phyloP scores from a whole-genome alignment of 2,113 vertebrate genomes.

The Sebastes fasciatus region DNA sequence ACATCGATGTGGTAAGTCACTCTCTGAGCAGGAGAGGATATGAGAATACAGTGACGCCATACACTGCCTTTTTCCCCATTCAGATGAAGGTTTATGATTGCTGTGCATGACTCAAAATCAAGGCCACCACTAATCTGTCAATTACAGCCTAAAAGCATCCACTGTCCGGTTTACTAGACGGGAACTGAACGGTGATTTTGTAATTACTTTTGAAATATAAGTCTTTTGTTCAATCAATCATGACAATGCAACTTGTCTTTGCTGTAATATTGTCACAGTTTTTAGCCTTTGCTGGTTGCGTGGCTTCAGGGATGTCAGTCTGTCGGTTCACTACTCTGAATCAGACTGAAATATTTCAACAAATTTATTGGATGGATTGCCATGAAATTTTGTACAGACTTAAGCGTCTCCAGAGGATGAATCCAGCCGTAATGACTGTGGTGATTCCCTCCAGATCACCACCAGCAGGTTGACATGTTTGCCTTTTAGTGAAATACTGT shows the following conservation, averaged over 20 bases:
- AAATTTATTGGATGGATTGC: not conserved
- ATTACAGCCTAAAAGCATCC: conserved; percentile 64
- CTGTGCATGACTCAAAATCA: conserved; percentile 63
- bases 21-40: conserved; percentile 37
- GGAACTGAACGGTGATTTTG: conserved; percentile 37
- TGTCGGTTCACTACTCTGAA: not conserved
- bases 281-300: conserved; percentile 9
- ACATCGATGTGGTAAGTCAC: conserved; percentile 40
- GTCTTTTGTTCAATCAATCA: conserved; percentile 22
- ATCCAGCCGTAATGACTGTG: not conserved
- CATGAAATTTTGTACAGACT: not conserved
- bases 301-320: not conserved
- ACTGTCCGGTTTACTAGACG: conserved; percentile 32
- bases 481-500: conserved; percentile 3
- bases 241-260: not conserved
- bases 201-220: conserved; percentile 40
- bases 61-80: conserved; percentile 34
- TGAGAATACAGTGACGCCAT: conserved; percentile 8
- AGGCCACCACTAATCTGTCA: conserved; percentile 73
- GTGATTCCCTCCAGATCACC: not conserved
- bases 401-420: not conserved
- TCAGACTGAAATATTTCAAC: not conserved
- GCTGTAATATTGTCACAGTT: not conserved
- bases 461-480: not conserved
- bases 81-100: conserved; percentile 48